Conservation (phyloP, 2,888 invertebrate genomes). For the Cephus pygmeus region DNA sequence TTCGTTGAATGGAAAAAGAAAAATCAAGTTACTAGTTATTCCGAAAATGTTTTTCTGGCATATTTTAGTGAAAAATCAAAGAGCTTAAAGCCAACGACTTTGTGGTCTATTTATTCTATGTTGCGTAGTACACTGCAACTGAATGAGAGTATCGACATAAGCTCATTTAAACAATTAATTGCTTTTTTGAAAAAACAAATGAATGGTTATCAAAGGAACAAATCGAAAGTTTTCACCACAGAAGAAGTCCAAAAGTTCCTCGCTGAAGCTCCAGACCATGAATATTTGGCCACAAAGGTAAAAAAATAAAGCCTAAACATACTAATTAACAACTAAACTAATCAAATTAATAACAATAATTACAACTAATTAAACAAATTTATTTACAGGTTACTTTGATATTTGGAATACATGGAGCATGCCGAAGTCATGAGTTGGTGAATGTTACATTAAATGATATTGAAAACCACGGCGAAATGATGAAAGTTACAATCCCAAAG, state of each 20-base stretch:
- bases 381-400: constrained; percentile 15
- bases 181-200: constrained; percentile 19
- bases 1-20: constrained; percentile 22
- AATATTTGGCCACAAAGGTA: constrained; percentile 32
- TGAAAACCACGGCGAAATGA: constrained; percentile 22
- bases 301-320: constrained; percentile 10
- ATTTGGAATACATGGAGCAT: constrained; percentile 22
- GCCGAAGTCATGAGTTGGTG: constrained; percentile 15
- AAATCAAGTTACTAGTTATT: constrained; percentile 11
- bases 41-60: constrained; percentile 17
- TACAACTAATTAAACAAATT: background rate
- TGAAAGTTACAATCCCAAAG: constrained; percentile 17
- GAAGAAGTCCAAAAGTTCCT: constrained; percentile 22
- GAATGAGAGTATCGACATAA: constrained; percentile 19
- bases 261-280: constrained; percentile 31
- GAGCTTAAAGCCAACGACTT: constrained; percentile 20
- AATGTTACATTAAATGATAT: constrained; percentile 16
- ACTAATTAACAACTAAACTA: background rate
- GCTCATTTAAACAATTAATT: constrained; percentile 6
- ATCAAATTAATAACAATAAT: background rate
- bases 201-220: constrained; percentile 19
- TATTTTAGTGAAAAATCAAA: constrained; percentile 21
- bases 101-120: constrained; percentile 24
- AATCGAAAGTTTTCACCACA: constrained; percentile 22
- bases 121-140: constrained; percentile 19